phyloP scores from a whole-genome alignment of 1,140 invertebrate species.

The Orius laevigatus region DNA sequence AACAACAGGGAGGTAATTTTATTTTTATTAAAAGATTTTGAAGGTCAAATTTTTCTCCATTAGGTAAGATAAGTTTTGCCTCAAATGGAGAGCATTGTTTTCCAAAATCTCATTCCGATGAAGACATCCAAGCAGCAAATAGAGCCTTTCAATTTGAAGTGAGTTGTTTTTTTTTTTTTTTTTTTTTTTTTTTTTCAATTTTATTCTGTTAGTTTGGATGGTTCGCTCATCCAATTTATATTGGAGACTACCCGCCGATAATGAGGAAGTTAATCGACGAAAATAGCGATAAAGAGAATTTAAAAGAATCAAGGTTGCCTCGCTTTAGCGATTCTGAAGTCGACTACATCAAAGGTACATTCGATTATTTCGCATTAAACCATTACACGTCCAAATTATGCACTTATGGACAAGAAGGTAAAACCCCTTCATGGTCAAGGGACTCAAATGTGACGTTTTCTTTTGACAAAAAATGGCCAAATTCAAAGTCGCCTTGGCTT shows the following conservation, averaged over 20 bases:
- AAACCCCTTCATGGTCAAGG: background rate
- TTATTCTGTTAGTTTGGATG: conserved; percentile 29
- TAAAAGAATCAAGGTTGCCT: conserved; percentile 35
- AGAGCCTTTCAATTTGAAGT: conserved; percentile 29
- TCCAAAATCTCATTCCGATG: conserved; percentile 27
- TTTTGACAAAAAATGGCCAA: background rate
- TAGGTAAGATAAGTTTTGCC: conserved; percentile 33
- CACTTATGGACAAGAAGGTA: background rate
- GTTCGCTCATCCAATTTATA: conserved; percentile 43
- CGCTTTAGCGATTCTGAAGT: conserved; percentile 41
- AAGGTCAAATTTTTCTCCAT: background rate
- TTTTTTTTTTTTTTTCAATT: conserved; percentile 2
- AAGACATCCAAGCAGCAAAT: conserved; percentile 30
- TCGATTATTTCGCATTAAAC: conserved; percentile 10
- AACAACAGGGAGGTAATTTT: background rate
- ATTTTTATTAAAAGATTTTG: background rate
- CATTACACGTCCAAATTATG: conserved; percentile 9
- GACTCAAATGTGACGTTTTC: conserved; percentile 2
- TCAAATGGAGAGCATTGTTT: conserved; percentile 30
- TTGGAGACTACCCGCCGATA: conserved; percentile 43
- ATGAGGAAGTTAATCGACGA: conserved; percentile 35
- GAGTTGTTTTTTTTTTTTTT: conserved; percentile 4
- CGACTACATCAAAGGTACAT: conserved; percentile 31
- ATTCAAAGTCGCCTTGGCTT: conserved; percentile 3
- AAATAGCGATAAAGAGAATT: conserved; percentile 37